Percentiles rank a stretch among this genome's conserved stretches.
Conservation (phyloP, 2,888 invertebrate species). For the Cataglyphis albicans region DNA sequence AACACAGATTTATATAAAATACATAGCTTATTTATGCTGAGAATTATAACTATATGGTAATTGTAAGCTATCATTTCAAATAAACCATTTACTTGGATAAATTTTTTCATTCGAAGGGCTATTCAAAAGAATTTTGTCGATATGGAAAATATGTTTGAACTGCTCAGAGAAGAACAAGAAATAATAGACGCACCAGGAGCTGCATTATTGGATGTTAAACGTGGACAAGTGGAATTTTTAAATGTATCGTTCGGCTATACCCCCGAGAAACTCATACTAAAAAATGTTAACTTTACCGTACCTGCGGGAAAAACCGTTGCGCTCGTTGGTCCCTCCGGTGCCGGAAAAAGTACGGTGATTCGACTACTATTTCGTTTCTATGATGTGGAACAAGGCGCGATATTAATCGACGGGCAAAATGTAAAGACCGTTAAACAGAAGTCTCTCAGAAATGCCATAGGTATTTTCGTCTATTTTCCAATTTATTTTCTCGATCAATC, state of each 20-base stretch:
- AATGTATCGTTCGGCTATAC: conserved; percentile 96
- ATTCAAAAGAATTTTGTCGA: conserved; percentile 99
- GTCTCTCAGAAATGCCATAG: conserved; percentile 94
- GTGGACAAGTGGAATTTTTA: conserved; percentile 94
- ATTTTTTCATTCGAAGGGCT: conserved; percentile 88
- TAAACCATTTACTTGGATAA: background rate
- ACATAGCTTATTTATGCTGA: background rate
- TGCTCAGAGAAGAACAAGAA: conserved; percentile 95
- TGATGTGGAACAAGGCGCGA: conserved; percentile 95
- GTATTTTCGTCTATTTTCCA: conserved; percentile 62
- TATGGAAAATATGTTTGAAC: conserved; percentile 99
- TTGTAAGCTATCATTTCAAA: background rate
- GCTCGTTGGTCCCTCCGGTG: conserved; percentile 95
- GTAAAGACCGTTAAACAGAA: conserved; percentile 94
- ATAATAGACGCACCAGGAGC: conserved; percentile 94
- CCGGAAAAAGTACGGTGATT: conserved; percentile 98
- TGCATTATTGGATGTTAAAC: conserved; percentile 89
- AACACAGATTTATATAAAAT: background rate
- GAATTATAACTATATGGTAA: background rate
- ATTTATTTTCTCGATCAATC: background rate
- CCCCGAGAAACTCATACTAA: conserved; percentile 92
- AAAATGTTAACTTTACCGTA: conserved; percentile 92
- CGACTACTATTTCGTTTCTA: conserved; percentile 98
- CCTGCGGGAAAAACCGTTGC: conserved; percentile 95
- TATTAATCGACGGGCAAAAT: conserved; percentile 96